Evolutionary conservation across 2,888 invertebrate genomes (phyloP).

Genomic region (Schrankia costaestrigalis): DNA sequence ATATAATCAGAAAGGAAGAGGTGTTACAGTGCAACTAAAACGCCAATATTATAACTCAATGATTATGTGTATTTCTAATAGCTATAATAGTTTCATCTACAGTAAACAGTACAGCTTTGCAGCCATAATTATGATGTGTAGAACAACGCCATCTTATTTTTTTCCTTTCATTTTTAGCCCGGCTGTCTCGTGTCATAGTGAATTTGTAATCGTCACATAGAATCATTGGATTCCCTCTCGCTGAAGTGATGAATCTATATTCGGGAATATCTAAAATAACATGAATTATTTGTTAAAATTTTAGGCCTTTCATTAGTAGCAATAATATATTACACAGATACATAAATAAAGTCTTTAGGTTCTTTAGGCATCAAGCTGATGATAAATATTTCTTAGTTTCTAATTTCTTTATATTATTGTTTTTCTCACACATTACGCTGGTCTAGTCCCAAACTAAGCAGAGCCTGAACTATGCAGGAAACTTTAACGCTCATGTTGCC

Average conservation of each 20-base stretch:
- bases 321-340: neutral
- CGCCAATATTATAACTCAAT: too few relatives aligned
- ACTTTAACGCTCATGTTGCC: too few relatives aligned
- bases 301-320: neutral
- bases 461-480: too few relatives aligned
- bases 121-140: constrained; percentile 10
- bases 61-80: constrained; percentile 5
- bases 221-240: constrained; percentile 13
- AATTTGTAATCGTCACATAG: constrained; percentile 17
- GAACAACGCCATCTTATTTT: constrained; percentile 31
- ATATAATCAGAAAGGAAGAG: too few relatives aligned
- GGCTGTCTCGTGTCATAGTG: constrained; percentile 2
- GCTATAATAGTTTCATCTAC: constrained; percentile 2
- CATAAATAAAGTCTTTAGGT: neutral
- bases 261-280: constrained; percentile 3
- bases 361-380: too few relatives aligned
- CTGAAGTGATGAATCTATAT: constrained; percentile 7
- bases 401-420: too few relatives aligned
- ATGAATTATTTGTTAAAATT: neutral
- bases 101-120: constrained; percentile 8
- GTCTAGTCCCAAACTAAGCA: too few relatives aligned
- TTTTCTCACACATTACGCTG: too few relatives aligned
- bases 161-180: neutral
- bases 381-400: too few relatives aligned
- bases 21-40: too few relatives aligned